Evolutionary conservation across 2,113 vertebrate genomes (phyloP).

Genomic region (Seriola rivoliana): DNA sequence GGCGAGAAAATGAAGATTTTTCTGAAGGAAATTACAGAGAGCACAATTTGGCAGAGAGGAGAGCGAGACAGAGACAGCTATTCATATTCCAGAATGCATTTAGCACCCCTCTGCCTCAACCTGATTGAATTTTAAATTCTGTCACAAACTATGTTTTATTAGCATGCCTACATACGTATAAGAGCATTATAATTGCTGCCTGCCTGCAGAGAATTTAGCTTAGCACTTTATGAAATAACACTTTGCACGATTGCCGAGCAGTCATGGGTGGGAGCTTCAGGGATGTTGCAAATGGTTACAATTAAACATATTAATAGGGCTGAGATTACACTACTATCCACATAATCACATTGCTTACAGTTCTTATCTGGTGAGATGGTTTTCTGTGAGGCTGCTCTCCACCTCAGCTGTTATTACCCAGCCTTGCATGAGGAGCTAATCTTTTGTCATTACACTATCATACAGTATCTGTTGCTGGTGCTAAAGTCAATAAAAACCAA

Average conservation of each 20-base stretch:
- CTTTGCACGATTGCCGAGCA: constrained; percentile 57
- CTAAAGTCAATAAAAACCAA: constrained; percentile 79
- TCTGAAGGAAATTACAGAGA: constrained; percentile 27
- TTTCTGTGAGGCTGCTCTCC: constrained; percentile 61
- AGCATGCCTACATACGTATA: constrained; percentile 44
- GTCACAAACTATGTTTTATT: constrained; percentile 65
- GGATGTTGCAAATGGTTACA: constrained; percentile 75
- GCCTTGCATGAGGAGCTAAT: constrained; percentile 65
- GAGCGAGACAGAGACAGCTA: constrained; percentile 14
- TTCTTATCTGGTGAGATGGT: constrained; percentile 71
- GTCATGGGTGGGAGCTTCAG: constrained; percentile 50
- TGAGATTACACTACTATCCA: constrained; percentile 72
- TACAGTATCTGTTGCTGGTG: constrained; percentile 61
- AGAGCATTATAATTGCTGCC: constrained; percentile 55
- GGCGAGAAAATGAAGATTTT: constrained; percentile 47
- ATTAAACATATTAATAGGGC: constrained; percentile 78
- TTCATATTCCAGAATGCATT: constrained; percentile 52
- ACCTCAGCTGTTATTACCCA: constrained; percentile 72
- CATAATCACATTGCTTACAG: constrained; percentile 76
- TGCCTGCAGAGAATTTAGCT: constrained; percentile 66
- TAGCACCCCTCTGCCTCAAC: constrained; percentile 36
- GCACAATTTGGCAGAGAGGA: not conserved
- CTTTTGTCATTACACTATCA: constrained; percentile 74
- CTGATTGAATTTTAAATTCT: constrained; percentile 70
- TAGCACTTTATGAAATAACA: constrained; percentile 63